Base-by-base conservation (phyloP, 1,140 invertebrate genomes). In the Colletes gigas region DNA sequence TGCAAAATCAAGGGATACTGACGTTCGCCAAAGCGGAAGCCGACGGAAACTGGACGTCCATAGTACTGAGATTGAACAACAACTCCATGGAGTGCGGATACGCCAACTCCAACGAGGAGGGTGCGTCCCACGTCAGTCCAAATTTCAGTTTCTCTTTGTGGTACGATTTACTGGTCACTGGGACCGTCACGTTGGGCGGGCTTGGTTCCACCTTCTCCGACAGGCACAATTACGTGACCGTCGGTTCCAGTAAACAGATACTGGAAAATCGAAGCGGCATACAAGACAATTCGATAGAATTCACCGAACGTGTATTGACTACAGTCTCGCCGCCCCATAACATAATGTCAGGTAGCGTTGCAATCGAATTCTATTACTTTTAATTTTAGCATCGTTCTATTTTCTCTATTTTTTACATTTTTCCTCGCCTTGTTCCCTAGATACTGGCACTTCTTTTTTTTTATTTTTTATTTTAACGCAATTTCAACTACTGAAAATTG, bases 41-140 rank as follows among this genome's bases (percentile, higher is more conserved):
- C 0, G 94, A 95, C 83, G 94, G 94, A 0, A 95, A 96, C 84
- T 97, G 96, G 96, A 95, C 95, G 39, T 95, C 95, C 19, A 93
- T 97, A 54, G 89, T 94, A 19, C 87, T 97, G 4, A 93, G 92
- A 85, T 84, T 95, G 21, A 94, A 93, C 67, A 94, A 94, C 74
- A 93, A 94, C 66, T 94, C 93, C 4, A 88, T 96, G 10, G 94
- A 94, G 80, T 94, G 94, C 44, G 89, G 86, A 4, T 91, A 89
- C 69, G 83, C 57, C 9, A 91, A 92, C 70, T 78, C 76, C 10
- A 87, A 87, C 1, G 90, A 93, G 15, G 92, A 92, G 6, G 76
- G 81, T 8, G 30, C 81, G 0, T 78, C 87, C 4, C 85, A 88
- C 7, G 79, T 88, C 2, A 92, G 90, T 69, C 52, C 83, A 0